Evolutionary conservation across 2,113 vertebrate genomes (phyloP), one percentile per base, ranked within the genome.

Genomic region (Antechinus flavipes): DNA sequence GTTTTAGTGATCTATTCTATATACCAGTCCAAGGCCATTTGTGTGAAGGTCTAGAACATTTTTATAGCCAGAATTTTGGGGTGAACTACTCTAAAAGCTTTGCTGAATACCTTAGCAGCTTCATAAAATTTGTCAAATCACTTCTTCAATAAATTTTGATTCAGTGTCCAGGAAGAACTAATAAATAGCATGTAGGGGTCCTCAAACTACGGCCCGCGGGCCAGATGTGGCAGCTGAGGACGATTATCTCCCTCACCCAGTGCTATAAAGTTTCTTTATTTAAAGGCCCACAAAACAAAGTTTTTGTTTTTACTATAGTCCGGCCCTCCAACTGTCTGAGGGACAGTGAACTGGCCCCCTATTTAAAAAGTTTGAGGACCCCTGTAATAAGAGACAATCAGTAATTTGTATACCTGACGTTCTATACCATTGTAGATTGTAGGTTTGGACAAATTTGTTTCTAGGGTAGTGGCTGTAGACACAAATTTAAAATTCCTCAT

Each of bases 81-180:
- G 46, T 11, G 5, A 91, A 49, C 54, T 56, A 8, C n/a, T 46
- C 0, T 0, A 84, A 5, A 6, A 58, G 26, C 4, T 1, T 0
- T 0, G 12, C 53, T 1, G 0, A 3, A 47, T 0, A 22, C 22
- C 68, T 76, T 35, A 4, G 35, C 14, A 55, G 68, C 25, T 6
- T 91, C 49, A 19, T 16, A 8, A 25, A 58, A 53, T 89, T 91
- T 16, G 8, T 54, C 52, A 12, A 2, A 25, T 54, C 49, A 26
- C 54, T 68, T 94, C 4, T 30, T 24, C 42, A 58, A 49, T 84
- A 42, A 27, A 9, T 30, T 23, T 46, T 14, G 46, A 42, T 53
- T 47, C 58, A 24, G 0, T 0, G 76, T 23, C 91, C n/a, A 0
- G 1, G 35, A 47, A n/a, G 52, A 52, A 91, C 27, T 8, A n/a